Conservation (phyloP, 1,140 invertebrate species). For the Cataglyphis hispanica region DNA sequence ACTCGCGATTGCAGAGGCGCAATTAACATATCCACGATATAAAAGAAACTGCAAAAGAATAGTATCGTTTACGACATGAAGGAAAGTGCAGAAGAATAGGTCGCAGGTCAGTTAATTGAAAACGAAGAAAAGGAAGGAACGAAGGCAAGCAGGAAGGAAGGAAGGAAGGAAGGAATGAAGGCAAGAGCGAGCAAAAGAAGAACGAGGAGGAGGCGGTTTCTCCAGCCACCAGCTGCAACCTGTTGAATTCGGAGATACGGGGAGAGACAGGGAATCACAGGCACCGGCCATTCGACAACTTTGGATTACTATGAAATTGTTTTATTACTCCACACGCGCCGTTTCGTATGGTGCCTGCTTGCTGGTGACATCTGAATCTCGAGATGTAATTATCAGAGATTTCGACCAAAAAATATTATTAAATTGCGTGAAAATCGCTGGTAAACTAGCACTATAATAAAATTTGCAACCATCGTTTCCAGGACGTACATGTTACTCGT, state of each 20-base stretch:
- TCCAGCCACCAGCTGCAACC: constrained; percentile 77
- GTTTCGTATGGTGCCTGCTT: not conserved
- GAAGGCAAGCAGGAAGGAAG: constrained; percentile 63
- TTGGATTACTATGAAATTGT: constrained; percentile 57
- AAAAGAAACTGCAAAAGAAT: constrained; percentile 46
- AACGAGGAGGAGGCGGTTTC: constrained; percentile 58
- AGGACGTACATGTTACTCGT: not conserved
- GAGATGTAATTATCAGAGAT: not conserved
- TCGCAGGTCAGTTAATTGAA: constrained; percentile 77
- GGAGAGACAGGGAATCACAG: constrained; percentile 61
- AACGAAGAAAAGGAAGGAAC: constrained; percentile 70
- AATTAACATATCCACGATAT: constrained; percentile 26
- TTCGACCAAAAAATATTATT: not conserved
- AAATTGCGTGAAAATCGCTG: not conserved
- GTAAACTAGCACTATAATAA: not conserved
- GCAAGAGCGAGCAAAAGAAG: constrained; percentile 68
- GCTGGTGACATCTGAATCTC: not conserved
- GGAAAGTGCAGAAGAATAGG: constrained; percentile 35
- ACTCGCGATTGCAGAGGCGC: not conserved
- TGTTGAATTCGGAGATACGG: constrained; percentile 78
- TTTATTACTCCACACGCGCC: constrained; percentile 1
- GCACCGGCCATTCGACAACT: constrained; percentile 53
- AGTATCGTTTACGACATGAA: constrained; percentile 35
- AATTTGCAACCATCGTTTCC: not conserved
- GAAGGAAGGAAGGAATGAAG: constrained; percentile 62